Evolutionary conservation across 2,888 invertebrate genomes (phyloP), one percentile per base, ranked within the genome.

Genomic region (Mellilla xanthometata): DNA sequence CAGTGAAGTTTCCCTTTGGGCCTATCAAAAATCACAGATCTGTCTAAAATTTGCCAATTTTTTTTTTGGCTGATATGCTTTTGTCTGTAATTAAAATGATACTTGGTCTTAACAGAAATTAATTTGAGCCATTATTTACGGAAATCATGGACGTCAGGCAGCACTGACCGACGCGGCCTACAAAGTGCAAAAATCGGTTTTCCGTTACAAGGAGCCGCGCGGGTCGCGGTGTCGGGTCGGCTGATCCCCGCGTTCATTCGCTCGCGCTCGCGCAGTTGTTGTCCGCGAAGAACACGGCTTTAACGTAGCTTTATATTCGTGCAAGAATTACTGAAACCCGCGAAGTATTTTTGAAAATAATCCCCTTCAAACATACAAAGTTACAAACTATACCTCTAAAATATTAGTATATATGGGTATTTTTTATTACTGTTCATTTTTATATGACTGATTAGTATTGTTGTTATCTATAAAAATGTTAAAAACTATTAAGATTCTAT

Each of bases 131-230:
- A 51, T 7, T 49, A 51, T 51, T 54, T 44, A 45, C 52, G 52
- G 48, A 51, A 47, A 56, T 52, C 47, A 45, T 53, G 51, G 44
- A 48, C 47, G 46, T 56, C 46, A 31, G 49, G 41, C 52, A 52
- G 52, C 56, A 56, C 34, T 52, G 52, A 52, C 52, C 52, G 55
- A 48, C 52, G 50, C 52, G 50, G 52, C 52, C 43, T 44, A 39
- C 32, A 42, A 46, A 49, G 38, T 39, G 26, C 32, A 44, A 56
- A 55, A 51, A 49, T 12, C 48, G 49, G 19, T 13, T 46, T 30
- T 27, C 50, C 48, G 50, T 52, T 52, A 46, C 26, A 47, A 35
- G 36, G 51, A 34, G 53, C 42, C 53, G 9, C 26, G 51, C 51
- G 56, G 52, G 53, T 53, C 49, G 51, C 46, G 47, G 53, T 52